A percentile compares a stretch with the other conserved stretches of the same genome.
These are phyloP conservation scores for Myotis yumanensis DNA, from an alignment of 2,113 vertebrate species.

Conservation along the genomic window DNA sequence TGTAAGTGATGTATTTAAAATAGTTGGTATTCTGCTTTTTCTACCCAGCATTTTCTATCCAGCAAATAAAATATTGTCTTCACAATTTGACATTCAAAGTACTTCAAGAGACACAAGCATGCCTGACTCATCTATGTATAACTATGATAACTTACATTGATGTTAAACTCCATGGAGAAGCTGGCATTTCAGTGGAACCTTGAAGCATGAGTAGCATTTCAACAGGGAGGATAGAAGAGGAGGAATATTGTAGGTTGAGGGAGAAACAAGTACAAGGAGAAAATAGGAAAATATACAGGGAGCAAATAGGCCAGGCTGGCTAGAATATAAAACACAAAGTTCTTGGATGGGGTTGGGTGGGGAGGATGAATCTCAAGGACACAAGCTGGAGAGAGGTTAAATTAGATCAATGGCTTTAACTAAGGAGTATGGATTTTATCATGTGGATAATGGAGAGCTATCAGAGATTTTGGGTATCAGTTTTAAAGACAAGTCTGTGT, in stretches of 20 bases:
- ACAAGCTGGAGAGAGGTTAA: background rate
- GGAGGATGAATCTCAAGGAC: background rate
- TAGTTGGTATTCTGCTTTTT: slow-evolving; percentile 32
- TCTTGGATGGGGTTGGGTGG: background rate
- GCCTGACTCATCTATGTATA: background rate
- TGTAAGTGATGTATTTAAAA: slow-evolving; percentile 3
- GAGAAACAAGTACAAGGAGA: background rate
- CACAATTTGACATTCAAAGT: background rate
- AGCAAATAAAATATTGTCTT: background rate
- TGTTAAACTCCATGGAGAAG: background rate
- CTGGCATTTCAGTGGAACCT: background rate
- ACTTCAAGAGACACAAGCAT: background rate
- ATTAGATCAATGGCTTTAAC: background rate
- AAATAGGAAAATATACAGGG: background rate
- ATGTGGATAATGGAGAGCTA: background rate
- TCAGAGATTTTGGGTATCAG: background rate
- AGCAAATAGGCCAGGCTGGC: background rate
- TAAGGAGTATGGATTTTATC: background rate
- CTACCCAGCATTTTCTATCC: background rate
- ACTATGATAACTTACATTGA: slow-evolving; percentile 14
- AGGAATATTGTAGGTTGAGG: background rate
- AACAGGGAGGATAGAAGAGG: background rate
- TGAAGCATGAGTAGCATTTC: slow-evolving; percentile 2
- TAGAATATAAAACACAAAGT: background rate
- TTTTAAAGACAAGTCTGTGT: slow-evolving; percentile 18